These are phyloP conservation scores for Oreochromis aureus DNA, from an alignment of 2,113 vertebrate species.

Conservation along the genomic window DNA sequence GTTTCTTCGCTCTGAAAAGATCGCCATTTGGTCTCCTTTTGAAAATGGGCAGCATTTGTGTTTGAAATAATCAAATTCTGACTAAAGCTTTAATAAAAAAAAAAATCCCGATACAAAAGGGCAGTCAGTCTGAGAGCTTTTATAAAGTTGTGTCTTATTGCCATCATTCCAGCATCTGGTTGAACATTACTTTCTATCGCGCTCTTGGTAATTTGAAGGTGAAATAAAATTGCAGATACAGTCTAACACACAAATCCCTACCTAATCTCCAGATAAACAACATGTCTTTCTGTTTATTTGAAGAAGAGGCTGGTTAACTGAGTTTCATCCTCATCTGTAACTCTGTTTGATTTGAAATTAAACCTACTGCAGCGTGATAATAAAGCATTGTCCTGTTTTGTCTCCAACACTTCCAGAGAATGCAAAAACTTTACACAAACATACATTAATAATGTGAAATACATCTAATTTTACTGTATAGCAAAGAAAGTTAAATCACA, in stretches of 20 bases:
- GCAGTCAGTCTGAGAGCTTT: slow-evolving; percentile 9
- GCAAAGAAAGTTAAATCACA: not conserved
- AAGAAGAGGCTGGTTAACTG: not conserved
- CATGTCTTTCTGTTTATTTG: not conserved
- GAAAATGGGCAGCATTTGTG: slow-evolving; percentile 13
- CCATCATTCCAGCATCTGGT: not conserved
- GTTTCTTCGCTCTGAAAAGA: slow-evolving; percentile 37
- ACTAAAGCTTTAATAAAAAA: not conserved
- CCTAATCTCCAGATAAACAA: not conserved
- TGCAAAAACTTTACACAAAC: not conserved
- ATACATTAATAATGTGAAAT: not conserved
- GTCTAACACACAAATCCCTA: not conserved
- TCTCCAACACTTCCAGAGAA: not conserved
- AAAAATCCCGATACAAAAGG: slow-evolving; percentile 20
- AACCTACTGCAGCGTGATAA: not conserved
- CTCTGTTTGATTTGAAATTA: not conserved
- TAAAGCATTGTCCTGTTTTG: not conserved
- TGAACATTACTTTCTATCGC: not conserved
- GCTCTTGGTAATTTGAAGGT: not conserved
- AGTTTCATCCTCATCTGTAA: not conserved
- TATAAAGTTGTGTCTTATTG: not conserved
- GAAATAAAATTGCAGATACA: not conserved
- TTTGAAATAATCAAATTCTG: slow-evolving; percentile 55
- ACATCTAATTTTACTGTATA: not conserved
- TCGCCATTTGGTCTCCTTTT: slow-evolving; percentile 37